phyloP scores from a whole-genome alignment of 2,113 vertebrate species.

The Campylorhamphus procurvoides region DNA sequence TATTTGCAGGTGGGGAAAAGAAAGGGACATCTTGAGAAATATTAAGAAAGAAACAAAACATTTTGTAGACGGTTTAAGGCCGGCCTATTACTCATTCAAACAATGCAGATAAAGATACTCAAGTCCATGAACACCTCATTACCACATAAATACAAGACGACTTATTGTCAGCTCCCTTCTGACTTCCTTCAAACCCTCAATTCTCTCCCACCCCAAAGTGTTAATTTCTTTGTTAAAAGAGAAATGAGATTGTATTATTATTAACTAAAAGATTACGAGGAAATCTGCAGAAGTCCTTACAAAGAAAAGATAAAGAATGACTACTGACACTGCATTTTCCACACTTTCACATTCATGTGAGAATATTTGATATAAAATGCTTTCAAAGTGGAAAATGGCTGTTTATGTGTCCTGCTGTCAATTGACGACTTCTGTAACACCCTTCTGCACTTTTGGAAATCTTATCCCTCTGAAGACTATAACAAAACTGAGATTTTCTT shows the following conservation, averaged over 20 bases:
- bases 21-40: background rate
- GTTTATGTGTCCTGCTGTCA: background rate
- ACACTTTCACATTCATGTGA: rapidly evolving
- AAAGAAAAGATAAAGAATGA: background rate
- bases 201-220: background rate
- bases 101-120: background rate
- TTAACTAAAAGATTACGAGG: background rate
- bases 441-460: background rate
- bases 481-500: background rate
- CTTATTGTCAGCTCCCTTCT: background rate
- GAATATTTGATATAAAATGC: background rate
- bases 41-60: background rate
- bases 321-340: background rate
- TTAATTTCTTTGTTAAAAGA: background rate
- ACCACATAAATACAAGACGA: background rate
- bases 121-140: background rate
- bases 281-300: background rate
- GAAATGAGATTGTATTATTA: background rate
- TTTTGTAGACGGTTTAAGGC: background rate
- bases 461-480: background rate
- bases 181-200: background rate
- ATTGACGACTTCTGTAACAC: background rate
- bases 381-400: background rate
- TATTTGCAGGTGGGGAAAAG: background rate
- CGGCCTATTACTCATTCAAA: background rate